phyloP scores from a whole-genome alignment of 2,888 invertebrate genomes.

The Erebia aethiops region DNA sequence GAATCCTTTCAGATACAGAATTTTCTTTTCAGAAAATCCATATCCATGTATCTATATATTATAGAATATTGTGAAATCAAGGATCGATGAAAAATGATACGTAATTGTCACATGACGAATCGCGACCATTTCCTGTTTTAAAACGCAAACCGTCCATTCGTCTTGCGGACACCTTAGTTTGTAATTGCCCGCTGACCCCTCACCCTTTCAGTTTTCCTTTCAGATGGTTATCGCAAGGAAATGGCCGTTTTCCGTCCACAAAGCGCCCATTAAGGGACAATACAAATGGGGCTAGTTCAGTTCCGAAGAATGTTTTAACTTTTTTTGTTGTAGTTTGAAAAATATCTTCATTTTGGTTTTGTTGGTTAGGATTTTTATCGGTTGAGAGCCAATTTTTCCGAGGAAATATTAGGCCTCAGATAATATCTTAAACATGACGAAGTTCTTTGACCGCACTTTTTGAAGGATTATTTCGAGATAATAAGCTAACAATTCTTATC shows the following conservation, averaged over 20 bases:
- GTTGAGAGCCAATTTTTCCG: no score
- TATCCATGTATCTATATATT: no score
- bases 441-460: no score
- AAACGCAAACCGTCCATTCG: constrained; percentile 54
- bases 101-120: constrained; percentile 15
- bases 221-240: constrained; percentile 82
- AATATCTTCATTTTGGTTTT: constrained; percentile 28
- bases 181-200: constrained; percentile 70
- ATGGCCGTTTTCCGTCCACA: constrained; percentile 82
- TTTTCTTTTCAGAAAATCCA: no score
- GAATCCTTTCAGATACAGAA: no score
- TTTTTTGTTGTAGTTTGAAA: constrained; percentile 33
- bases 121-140: constrained; percentile 45
- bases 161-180: constrained; percentile 55
- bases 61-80: no score
- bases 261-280: constrained; percentile 76
- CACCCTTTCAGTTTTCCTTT: constrained; percentile 78
- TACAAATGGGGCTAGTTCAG: constrained; percentile 72
- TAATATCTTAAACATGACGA: no score
- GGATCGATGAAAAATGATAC: not conserved
- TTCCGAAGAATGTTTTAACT: constrained; percentile 36
- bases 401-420: no score
- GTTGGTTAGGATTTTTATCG: not conserved
- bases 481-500: no score
- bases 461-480: no score